These are phyloP conservation scores for Anagyrus pseudococci DNA, from an alignment of 2,888 invertebrate species.

Conservation along the genomic window DNA sequence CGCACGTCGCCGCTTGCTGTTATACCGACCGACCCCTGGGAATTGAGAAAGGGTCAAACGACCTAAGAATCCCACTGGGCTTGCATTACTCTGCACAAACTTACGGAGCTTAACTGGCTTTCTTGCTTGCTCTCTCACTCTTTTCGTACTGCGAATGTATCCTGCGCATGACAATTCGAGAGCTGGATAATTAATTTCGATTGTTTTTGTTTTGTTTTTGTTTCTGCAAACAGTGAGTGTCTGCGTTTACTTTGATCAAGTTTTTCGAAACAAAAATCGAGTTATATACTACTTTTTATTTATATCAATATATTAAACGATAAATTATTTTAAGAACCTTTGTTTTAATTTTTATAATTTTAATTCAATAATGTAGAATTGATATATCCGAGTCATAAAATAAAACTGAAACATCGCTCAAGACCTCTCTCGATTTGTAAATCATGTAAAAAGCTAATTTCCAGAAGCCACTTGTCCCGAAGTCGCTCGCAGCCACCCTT, in stretches of 20 bases:
- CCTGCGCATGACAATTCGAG: constrained; percentile 27
- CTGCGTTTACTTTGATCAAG: no score
- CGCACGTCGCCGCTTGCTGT: constrained; percentile 48
- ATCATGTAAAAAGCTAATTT: constrained; percentile 31
- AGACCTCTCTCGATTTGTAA: no score
- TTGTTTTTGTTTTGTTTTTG: constrained; percentile 5
- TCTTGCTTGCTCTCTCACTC: constrained; percentile 30
- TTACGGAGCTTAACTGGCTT: constrained; percentile 33
- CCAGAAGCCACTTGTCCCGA: constrained; percentile 23
- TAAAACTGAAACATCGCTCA: no score
- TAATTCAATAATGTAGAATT: not conserved
- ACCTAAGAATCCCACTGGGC: constrained; percentile 53
- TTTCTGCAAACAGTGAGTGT: no score
- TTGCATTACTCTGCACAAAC: constrained; percentile 46
- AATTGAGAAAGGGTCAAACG: constrained; percentile 52
- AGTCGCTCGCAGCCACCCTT: not conserved
- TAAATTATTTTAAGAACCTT: no score
- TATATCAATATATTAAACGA: no score
- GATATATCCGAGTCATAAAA: no score
- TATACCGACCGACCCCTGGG: constrained; percentile 49
- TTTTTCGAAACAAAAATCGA: no score
- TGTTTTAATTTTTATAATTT: not conserved
- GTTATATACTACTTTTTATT: no score
- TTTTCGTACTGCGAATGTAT: no score
- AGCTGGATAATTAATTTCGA: constrained; percentile 19